A percentile compares a stretch with the other conserved stretches of the same genome.
Conservation (phyloP, 2,797 vertebrate genomes). For the Darevskia mixta region DNA sequence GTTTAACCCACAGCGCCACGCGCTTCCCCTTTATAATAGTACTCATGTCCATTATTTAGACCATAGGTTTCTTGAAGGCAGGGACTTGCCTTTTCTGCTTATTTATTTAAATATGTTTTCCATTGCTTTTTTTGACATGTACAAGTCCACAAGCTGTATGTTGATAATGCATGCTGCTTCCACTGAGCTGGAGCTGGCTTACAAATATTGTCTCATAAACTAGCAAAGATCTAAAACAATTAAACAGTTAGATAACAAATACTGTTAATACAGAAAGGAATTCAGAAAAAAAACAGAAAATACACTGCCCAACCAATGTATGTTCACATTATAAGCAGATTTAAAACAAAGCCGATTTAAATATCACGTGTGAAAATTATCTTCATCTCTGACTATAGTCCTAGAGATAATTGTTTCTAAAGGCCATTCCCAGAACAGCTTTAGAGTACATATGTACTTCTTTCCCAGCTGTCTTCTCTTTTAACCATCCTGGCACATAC, state of each 20-base stretch:
- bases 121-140: not conserved
- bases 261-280: not conserved
- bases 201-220: not conserved
- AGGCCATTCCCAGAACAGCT: not conserved
- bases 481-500: not conserved
- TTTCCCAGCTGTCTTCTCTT: not conserved
- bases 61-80: not conserved
- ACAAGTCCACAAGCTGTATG: not conserved
- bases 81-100: not conserved
- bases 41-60: not conserved
- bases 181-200: not conserved
- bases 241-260: not conserved
- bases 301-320: not conserved
- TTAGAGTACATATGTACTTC: not conserved
- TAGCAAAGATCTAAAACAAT: not conserved
- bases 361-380: slow-evolving; percentile 6
- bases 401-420: not conserved
- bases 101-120: not conserved
- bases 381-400: not conserved
- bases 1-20: no score
- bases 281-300: not conserved
- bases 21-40: not conserved
- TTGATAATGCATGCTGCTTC: no score
- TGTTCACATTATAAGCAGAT: not conserved
- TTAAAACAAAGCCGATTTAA: not conserved